These are phyloP conservation scores for Hemicordylus capensis DNA, from an alignment of 2,113 vertebrate species.

Conservation along the genomic window DNA sequence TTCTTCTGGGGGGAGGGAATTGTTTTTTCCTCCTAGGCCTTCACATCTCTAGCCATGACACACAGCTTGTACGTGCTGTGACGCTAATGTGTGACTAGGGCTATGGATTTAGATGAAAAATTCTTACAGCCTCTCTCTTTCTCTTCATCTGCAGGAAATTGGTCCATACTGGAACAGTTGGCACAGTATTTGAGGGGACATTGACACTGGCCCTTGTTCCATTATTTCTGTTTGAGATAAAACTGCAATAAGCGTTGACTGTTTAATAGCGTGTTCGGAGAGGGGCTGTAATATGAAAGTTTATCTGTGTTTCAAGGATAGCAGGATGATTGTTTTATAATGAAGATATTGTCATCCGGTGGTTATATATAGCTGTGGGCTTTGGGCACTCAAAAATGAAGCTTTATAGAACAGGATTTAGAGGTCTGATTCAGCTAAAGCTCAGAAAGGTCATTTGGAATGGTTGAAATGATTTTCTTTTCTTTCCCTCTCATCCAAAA, in stretches of 20 bases:
- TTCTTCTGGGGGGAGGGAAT: too few species aligned
- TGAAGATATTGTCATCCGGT: background rate
- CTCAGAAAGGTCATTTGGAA: slow-evolving; percentile 10
- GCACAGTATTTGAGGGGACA: background rate
- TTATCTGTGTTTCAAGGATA: slow-evolving; percentile 1
- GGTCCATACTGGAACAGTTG: slow-evolving; percentile 15
- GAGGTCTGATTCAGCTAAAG: slow-evolving; percentile 7
- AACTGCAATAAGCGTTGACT: background rate
- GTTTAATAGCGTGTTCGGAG: background rate
- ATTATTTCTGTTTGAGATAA: background rate
- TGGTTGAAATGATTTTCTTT: slow-evolving; percentile 37
- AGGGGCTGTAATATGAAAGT: background rate
- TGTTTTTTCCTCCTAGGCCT: too few species aligned
- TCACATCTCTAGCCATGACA: too few species aligned
- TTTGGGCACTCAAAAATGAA: background rate
- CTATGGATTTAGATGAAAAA: background rate
- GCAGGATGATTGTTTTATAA: slow-evolving; percentile 1
- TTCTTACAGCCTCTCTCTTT: slow-evolving; percentile 14
- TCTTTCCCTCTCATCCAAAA: slow-evolving; percentile 9
- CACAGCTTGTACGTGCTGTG: too few species aligned
- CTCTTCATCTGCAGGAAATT: slow-evolving; percentile 34
- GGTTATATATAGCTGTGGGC: background rate
- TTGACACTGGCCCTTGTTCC: slow-evolving; percentile 12
- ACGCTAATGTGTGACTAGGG: too few species aligned
- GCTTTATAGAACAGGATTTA: background rate